Percentiles rank a stretch among this genome's conserved stretches.
Conservation (phyloP, 2,888 invertebrate species). For the Crossocerus cetratus region DNA sequence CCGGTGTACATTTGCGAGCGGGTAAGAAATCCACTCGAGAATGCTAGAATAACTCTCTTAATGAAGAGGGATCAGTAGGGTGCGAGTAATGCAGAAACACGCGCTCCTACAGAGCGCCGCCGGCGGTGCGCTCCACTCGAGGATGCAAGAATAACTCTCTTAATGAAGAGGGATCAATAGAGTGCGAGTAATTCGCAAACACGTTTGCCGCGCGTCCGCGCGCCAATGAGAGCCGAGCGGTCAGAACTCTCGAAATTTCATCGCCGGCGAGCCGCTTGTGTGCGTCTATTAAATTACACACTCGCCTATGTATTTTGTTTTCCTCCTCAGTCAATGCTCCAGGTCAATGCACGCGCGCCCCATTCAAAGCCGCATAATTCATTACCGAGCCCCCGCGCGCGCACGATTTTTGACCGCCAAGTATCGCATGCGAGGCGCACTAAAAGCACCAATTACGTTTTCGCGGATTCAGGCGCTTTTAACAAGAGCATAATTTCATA, state of each 20-base stretch:
- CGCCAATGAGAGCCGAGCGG: too few species aligned
- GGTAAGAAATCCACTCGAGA: too few species aligned
- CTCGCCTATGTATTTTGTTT: slow-evolving; percentile 40
- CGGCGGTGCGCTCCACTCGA: too few species aligned
- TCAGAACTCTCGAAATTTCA: too few species aligned
- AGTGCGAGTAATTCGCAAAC: too few species aligned
- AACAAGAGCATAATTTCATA: slow-evolving; percentile 36
- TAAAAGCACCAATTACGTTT: slow-evolving; percentile 45
- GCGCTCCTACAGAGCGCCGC: too few species aligned
- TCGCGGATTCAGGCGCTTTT: slow-evolving; percentile 36
- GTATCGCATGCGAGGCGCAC: slow-evolving; percentile 19
- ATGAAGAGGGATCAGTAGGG: too few species aligned
- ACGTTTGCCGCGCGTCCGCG: too few species aligned
- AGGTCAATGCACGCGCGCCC: neutral
- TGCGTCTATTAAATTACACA: slow-evolving; percentile 38
- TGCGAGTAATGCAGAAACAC: too few species aligned
- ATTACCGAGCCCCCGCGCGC: slow-evolving; percentile 35
- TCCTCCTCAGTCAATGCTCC: slow-evolving; percentile 6
- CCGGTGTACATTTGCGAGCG: neutral
- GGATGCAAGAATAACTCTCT: too few species aligned
- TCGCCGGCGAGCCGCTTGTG: slow-evolving; percentile 5
- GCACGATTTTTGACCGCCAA: slow-evolving; percentile 44
- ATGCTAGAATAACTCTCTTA: too few species aligned
- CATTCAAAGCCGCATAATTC: slow-evolving; percentile 50
- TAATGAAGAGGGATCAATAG: too few species aligned